Conservation (phyloP, 2,888 invertebrate genomes). For the Mylabris sibirica region DNA sequence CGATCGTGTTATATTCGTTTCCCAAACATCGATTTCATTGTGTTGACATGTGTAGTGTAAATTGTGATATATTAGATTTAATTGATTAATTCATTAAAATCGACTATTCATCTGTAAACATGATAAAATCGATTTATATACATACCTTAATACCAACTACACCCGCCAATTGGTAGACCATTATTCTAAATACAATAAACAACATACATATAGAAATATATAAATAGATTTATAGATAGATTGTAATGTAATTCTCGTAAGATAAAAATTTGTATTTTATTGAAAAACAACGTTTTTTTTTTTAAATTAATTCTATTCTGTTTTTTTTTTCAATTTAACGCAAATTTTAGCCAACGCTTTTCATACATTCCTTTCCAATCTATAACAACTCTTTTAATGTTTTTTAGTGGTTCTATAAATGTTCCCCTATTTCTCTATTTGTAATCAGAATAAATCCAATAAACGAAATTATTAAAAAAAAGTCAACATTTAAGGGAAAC, state of each 20-base stretch:
- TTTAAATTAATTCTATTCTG: slow-evolving; percentile 11
- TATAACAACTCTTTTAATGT: slow-evolving; percentile 10
- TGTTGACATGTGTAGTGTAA: slow-evolving; percentile 51
- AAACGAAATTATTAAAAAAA: neutral
- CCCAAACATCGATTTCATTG: slow-evolving; percentile 50
- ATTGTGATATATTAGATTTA: slow-evolving; percentile 53
- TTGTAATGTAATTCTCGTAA: slow-evolving; percentile 26
- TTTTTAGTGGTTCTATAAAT: neutral
- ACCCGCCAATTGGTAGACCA: slow-evolving; percentile 34
- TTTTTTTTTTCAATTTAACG: slow-evolving; percentile 13
- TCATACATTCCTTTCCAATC: slow-evolving; percentile 31
- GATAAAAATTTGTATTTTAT: slow-evolving; percentile 29
- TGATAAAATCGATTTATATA: slow-evolving; percentile 36
- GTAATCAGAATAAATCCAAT: slow-evolving; percentile 24
- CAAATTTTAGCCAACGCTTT: slow-evolving; percentile 18
- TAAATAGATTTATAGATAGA: neutral
- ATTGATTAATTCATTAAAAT: slow-evolving; percentile 33
- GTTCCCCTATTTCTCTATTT: slow-evolving; percentile 15
- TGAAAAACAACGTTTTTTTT: neutral
- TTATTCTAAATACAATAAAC: neutral
- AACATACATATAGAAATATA: neutral
- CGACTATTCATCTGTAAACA: slow-evolving; percentile 8
- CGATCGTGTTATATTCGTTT: slow-evolving; percentile 39
- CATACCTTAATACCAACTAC: slow-evolving; percentile 23
- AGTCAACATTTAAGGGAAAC: slow-evolving; percentile 5